Base-by-base conservation (phyloP, 2,888 invertebrate genomes). In the Axea sp. region DNA sequence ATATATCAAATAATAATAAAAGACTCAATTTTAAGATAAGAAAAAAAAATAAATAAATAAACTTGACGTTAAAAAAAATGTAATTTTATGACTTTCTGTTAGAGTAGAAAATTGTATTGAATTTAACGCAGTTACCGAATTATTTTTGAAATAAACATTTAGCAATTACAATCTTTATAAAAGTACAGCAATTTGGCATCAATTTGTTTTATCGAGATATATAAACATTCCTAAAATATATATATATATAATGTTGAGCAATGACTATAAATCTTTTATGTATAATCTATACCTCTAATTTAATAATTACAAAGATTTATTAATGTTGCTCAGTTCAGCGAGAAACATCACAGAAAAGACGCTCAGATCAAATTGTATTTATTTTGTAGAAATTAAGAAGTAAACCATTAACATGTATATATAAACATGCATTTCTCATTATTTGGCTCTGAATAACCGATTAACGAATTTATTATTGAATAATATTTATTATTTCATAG, bases 211-310 rank as follows among this genome's bases (percentile, higher is more conserved):
- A 12, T 11, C 17, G 6, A 19, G 26, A 39, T 17, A 17, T 12
- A 47, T 15, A 45, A 45, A 74, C 65, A 71, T 75, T 75, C 75
- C 71, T n/a, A 75, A 41, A 4, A 45, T 11, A 43, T 45, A 59
- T 31, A 60, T 62, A 39, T 73, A 76, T 67, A 73, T 77, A 79
- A 80, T 79, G 78, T 82, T 82, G 78, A 82, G 77, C 79, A 80
- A 79, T 82, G 69, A 69, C 78, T 79, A 68, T 72, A 76, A 60
- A n/a, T 72, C 69, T 75, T 60, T 43, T 43, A 57, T 73, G 59
- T 15, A 43, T 72, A 60, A 53, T 71, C 43, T 43, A 33, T 57
- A 45, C 26, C 31, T 30, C 4, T 22, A 31, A 39, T 22, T 53
- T 41, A 33, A 51, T 76, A 74, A 60, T 65, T 77, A 62, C 45